phyloP scores from a whole-genome alignment of 2,797 vertebrate genomes.

The Brotula barbata region DNA sequence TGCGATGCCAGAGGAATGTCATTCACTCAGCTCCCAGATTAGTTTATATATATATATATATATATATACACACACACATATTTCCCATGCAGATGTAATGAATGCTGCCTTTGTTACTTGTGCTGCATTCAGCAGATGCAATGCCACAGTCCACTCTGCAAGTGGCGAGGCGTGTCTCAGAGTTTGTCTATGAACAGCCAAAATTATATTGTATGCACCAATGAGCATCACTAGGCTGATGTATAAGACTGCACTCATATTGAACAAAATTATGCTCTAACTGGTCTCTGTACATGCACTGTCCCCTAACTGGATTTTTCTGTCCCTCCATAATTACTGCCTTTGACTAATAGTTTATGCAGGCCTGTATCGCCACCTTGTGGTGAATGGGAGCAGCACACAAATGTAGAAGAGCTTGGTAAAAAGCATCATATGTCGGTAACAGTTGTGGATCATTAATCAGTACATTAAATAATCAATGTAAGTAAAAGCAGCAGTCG shows the following conservation, averaged over 20 bases:
- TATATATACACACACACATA: too few relatives aligned
- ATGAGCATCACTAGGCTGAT: constrained; percentile 2
- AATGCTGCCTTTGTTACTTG: constrained; percentile 22
- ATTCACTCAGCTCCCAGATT: too few relatives aligned
- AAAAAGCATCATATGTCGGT: background rate
- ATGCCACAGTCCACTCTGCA: constrained; percentile 1
- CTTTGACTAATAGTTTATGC: background rate
- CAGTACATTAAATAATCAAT: too few relatives aligned
- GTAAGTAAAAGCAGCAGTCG: too few relatives aligned
- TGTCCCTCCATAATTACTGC: background rate
- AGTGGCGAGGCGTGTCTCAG: background rate
- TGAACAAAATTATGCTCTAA: constrained; percentile 21
- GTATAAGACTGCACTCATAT: background rate
- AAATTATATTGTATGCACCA: constrained; percentile 23
- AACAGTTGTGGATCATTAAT: too few relatives aligned
- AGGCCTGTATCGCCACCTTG: constrained; percentile 37
- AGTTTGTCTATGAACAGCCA: constrained; percentile 11
- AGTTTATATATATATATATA: too few relatives aligned
- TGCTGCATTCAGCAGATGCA: constrained; percentile 12
- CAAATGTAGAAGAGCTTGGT: background rate
- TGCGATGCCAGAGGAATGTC: too few relatives aligned
- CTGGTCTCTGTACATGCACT: constrained; percentile 17
- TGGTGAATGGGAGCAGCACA: constrained; percentile 17
- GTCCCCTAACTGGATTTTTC: constrained; percentile 11
- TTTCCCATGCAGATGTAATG: constrained; percentile 7